Conservation (phyloP, 2,888 invertebrate species). For the Ptychoptera albimana region DNA sequence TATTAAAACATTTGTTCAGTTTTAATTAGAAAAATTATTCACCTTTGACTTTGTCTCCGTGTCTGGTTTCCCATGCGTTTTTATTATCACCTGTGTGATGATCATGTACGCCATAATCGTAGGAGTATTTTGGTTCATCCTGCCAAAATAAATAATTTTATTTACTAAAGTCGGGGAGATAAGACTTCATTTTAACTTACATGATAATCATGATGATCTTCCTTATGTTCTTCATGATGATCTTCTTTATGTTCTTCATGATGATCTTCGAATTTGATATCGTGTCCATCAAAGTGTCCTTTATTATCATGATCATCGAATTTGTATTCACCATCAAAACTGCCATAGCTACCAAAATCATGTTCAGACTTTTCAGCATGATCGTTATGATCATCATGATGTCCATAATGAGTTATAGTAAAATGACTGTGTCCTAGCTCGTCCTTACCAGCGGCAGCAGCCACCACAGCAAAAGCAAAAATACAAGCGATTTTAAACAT, state of each 20-base stretch:
- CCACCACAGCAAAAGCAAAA: too few relatives aligned
- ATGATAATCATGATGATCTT: not conserved
- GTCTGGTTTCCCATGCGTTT: constrained; percentile 33
- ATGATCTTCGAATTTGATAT: constrained; percentile 3
- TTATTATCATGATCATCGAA: too few relatives aligned
- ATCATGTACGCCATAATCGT: constrained; percentile 34
- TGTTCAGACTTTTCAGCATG: too few relatives aligned
- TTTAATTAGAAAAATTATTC: constrained; percentile 2
- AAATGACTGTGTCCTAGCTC: too few relatives aligned
- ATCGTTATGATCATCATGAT: too few relatives aligned
- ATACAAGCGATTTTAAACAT: too few relatives aligned
- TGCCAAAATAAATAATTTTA: constrained; percentile 11
- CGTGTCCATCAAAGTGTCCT: constrained; percentile 16
- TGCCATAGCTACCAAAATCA: too few relatives aligned
- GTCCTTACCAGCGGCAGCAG: too few relatives aligned
- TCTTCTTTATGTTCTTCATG: not conserved
- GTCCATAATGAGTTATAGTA: too few relatives aligned
- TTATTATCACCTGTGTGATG: constrained; percentile 33
- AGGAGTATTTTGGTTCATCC: constrained; percentile 31
- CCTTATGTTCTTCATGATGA: not conserved
- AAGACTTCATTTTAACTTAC: not conserved
- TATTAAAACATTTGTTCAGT: not conserved
- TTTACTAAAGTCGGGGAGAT: not conserved
- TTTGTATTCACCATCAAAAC: too few relatives aligned
- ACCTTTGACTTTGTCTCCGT: constrained; percentile 35